These are phyloP conservation scores for Megaceryle maxima DNA, from an alignment of 2,113 vertebrate genomes.

Conservation along the genomic window DNA sequence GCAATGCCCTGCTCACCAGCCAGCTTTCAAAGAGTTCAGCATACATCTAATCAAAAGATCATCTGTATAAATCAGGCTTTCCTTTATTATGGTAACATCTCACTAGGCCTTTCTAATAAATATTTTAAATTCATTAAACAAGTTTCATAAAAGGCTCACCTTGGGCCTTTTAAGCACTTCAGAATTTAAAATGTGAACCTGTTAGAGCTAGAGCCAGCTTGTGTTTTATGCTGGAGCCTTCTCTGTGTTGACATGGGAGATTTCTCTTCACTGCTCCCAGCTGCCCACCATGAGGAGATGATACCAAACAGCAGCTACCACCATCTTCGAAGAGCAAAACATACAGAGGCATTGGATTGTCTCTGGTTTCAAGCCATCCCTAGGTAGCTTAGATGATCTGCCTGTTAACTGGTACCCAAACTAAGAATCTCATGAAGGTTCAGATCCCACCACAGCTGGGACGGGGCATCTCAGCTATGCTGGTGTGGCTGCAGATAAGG, in stretches of 20 bases:
- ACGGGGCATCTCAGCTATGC: fast-evolving
- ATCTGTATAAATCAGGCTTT: background rate
- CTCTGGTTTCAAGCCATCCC: background rate
- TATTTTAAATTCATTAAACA: slow-evolving; percentile 31
- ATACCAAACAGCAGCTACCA: background rate
- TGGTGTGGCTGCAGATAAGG: fast-evolving
- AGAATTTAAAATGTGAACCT: background rate
- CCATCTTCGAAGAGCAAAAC: background rate
- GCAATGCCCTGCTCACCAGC: background rate
- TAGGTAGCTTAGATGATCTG: background rate
- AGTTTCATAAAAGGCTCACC: background rate
- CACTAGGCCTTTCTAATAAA: background rate
- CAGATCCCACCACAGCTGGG: fast-evolving
- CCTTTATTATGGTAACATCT: background rate
- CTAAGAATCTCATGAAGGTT: background rate
- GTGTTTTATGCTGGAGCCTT: background rate
- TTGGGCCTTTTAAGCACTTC: background rate
- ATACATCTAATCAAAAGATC: background rate
- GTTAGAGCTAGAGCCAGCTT: background rate
- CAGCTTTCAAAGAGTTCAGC: background rate
- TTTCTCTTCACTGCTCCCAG: background rate
- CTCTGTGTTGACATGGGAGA: background rate
- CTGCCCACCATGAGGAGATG: background rate
- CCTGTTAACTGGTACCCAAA: background rate
- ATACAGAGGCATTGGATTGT: background rate